phyloP scores from a whole-genome alignment of 2,113 vertebrate species.

The Asarcornis scutulata region DNA sequence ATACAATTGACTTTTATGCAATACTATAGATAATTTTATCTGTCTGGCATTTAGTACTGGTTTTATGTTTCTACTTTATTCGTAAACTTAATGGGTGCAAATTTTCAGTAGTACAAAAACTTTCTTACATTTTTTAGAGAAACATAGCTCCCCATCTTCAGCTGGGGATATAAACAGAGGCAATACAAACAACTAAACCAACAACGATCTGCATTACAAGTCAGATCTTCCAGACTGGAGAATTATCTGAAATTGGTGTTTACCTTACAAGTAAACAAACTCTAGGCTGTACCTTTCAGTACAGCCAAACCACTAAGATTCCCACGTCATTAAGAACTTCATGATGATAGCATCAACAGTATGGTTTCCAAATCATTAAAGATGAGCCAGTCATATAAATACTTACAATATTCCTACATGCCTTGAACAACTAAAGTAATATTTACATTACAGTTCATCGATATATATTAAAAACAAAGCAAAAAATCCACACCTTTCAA shows the following conservation, averaged over 20 bases:
- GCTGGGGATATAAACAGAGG: not conserved
- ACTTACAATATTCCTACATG: not conserved
- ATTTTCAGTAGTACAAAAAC: not conserved
- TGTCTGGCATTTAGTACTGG: not conserved
- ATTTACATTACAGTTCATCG: not conserved
- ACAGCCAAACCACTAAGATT: not conserved
- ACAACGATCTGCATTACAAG: not conserved
- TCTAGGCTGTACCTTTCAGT: not conserved
- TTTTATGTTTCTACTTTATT: conserved; percentile 1
- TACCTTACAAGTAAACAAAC: not conserved
- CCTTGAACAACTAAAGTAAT: not conserved
- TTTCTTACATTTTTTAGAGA: not conserved
- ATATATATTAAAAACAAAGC: not conserved
- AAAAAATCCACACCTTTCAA: not conserved
- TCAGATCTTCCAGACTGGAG: not conserved
- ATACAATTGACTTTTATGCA: conserved; percentile 20
- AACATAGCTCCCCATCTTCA: not conserved
- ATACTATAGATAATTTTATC: conserved; percentile 8
- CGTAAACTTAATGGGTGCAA: not conserved
- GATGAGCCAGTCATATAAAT: not conserved
- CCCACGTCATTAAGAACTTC: not conserved
- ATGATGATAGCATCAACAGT: not conserved
- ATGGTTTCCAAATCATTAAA: not conserved
- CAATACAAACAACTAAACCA: not conserved
- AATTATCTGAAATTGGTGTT: not conserved